Evolutionary conservation across 2,113 vertebrate species (phyloP).

Genomic region (Thermophis baileyi): DNA sequence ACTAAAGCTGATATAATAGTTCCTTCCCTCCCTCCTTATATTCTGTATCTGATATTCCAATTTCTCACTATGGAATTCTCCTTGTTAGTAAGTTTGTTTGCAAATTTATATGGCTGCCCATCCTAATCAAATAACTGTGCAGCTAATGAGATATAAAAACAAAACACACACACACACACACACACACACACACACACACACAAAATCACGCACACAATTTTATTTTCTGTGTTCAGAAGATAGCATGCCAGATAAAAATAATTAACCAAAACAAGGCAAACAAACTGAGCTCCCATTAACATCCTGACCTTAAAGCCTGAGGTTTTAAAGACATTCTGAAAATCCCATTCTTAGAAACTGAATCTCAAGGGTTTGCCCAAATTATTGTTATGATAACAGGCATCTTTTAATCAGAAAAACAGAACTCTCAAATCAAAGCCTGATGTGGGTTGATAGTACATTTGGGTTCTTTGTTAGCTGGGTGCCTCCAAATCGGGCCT

Average conservation of each 20-base stretch:
- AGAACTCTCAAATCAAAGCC: neutral
- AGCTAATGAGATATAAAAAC: neutral
- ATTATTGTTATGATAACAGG: neutral
- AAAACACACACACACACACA: neutral
- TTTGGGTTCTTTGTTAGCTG: neutral
- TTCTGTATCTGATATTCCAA: neutral
- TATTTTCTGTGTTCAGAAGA: no score
- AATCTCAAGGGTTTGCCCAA: neutral
- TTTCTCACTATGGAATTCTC: neutral
- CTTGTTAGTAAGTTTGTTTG: neutral
- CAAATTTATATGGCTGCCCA: neutral
- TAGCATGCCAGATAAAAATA: neutral
- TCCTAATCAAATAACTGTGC: neutral
- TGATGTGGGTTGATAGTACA: neutral
- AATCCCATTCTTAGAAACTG: neutral
- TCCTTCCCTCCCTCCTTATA: neutral
- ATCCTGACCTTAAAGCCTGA: neutral
- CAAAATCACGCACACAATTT: no score
- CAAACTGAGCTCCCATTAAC: neutral
- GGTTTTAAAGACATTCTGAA: neutral
- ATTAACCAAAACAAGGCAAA: neutral
- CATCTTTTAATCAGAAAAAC: neutral
- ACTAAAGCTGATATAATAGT: neutral
- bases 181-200: neutral
- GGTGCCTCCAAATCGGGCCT: neutral